phyloP scores from a whole-genome alignment of 2,888 invertebrate genomes.

The Barypeithes pellucidus region DNA sequence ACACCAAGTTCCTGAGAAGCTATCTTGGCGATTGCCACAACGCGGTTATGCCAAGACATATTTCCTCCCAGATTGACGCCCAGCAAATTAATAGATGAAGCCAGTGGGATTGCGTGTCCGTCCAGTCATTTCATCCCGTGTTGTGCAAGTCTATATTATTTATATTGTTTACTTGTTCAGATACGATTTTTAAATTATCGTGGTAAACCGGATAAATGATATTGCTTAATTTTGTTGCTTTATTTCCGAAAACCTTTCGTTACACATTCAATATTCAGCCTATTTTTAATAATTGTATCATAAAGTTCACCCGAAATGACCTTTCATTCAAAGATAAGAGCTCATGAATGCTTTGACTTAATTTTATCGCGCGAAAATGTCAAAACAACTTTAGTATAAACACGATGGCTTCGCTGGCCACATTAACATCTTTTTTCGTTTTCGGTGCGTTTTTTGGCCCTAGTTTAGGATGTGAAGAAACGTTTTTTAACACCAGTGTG shows the following conservation, averaged over 20 bases:
- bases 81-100: too few species aligned
- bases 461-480: slow-evolving; percentile 53
- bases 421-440: slow-evolving; percentile 29
- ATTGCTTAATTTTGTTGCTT: not conserved
- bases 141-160: too few species aligned
- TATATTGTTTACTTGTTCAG: too few species aligned
- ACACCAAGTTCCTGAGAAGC: too few species aligned
- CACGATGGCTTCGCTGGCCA: slow-evolving; percentile 47
- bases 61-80: too few species aligned
- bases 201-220: not conserved
- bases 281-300: slow-evolving; percentile 56
- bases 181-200: too few species aligned
- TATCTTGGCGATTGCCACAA: too few species aligned
- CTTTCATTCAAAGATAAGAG: slow-evolving; percentile 55
- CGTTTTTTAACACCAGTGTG: slow-evolving; percentile 62
- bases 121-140: too few species aligned
- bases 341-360: slow-evolving; percentile 45
- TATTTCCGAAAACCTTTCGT: slow-evolving; percentile 4
- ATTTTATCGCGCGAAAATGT: slow-evolving; percentile 47
- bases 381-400: slow-evolving; percentile 52
- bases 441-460: slow-evolving; percentile 24
- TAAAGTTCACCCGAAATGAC: slow-evolving; percentile 46
- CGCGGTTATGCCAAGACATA: too few species aligned
- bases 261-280: slow-evolving; percentile 19
- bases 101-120: too few species aligned